Evolutionary conservation across 2,113 vertebrate species (phyloP).

Genomic region (Cepphus grylle): DNA sequence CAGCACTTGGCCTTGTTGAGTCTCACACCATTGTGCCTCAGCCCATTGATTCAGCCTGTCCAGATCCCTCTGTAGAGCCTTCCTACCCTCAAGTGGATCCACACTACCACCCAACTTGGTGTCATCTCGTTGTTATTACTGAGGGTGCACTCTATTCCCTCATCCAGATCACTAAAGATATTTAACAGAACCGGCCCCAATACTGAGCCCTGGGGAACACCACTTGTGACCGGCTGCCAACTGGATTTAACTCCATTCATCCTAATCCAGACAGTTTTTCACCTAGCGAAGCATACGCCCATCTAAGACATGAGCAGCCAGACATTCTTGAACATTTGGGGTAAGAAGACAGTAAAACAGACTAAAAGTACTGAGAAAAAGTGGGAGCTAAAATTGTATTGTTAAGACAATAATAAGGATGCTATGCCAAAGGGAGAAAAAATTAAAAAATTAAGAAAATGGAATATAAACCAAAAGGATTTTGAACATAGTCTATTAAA

Average conservation of each 20-base stretch:
- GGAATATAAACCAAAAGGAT: not conserved
- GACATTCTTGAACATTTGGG: not conserved
- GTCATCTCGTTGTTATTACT: not conserved
- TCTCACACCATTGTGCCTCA: not conserved
- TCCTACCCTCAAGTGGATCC: not conserved
- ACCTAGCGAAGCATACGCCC: not conserved
- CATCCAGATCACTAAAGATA: not conserved
- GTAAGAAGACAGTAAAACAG: not conserved
- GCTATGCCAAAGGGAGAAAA: not conserved
- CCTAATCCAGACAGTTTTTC: not conserved
- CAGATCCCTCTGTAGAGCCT: not conserved
- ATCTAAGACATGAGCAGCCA: not conserved
- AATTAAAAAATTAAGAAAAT: not conserved
- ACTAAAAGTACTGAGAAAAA: not conserved
- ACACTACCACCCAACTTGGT: not conserved
- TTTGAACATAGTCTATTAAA: not conserved
- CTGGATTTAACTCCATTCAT: not conserved
- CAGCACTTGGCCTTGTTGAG: not conserved
- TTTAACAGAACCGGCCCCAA: not conserved
- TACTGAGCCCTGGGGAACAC: not conserved
- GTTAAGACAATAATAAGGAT: not conserved
- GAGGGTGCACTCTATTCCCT: not conserved
- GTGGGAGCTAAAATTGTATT: not conserved
- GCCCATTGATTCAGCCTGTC: not conserved
- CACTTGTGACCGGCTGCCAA: not conserved